These are phyloP conservation scores for Kradibia gibbosae DNA, from an alignment of 1,140 invertebrate species.

Conservation along the genomic window DNA sequence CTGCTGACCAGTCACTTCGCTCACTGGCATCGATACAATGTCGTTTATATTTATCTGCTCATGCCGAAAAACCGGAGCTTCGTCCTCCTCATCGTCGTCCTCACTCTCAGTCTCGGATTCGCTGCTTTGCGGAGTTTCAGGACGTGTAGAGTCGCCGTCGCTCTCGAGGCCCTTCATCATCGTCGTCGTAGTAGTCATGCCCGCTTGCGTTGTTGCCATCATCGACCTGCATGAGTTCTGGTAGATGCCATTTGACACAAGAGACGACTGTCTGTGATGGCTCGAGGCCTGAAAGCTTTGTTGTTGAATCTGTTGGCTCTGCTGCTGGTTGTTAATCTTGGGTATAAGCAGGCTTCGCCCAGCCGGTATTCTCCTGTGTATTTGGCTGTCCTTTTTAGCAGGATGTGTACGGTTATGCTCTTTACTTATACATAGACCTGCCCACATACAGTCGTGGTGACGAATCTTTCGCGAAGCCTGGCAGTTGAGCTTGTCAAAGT, in stretches of 20 bases:
- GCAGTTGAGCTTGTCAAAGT: slow-evolving; percentile 53
- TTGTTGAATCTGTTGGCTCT: neutral
- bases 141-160: slow-evolving; percentile 64
- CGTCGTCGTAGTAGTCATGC: slow-evolving; percentile 35
- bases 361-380: slow-evolving; percentile 59
- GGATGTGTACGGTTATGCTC: slow-evolving; percentile 68
- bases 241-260: neutral
- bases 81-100: slow-evolving; percentile 55
- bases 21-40: slow-evolving; percentile 57
- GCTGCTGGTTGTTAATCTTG: slow-evolving; percentile 49
- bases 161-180: slow-evolving; percentile 56
- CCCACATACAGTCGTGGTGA: slow-evolving; percentile 82
- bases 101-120: slow-evolving; percentile 56
- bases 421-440: slow-evolving; percentile 74
- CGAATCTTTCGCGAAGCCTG: slow-evolving; percentile 64
- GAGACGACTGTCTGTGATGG: slow-evolving; percentile 48
- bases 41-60: slow-evolving; percentile 61
- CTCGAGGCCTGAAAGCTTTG: slow-evolving; percentile 19
- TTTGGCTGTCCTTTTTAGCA: slow-evolving; percentile 56
- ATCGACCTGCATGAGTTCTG: neutral
- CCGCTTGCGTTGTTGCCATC: neutral
- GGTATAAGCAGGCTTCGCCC: slow-evolving; percentile 65
- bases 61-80: slow-evolving; percentile 62
- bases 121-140: slow-evolving; percentile 69
- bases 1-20: slow-evolving; percentile 58